Evolutionary conservation across 2,797 vertebrate species (phyloP).

Genomic region (Ciconia nigra): DNA sequence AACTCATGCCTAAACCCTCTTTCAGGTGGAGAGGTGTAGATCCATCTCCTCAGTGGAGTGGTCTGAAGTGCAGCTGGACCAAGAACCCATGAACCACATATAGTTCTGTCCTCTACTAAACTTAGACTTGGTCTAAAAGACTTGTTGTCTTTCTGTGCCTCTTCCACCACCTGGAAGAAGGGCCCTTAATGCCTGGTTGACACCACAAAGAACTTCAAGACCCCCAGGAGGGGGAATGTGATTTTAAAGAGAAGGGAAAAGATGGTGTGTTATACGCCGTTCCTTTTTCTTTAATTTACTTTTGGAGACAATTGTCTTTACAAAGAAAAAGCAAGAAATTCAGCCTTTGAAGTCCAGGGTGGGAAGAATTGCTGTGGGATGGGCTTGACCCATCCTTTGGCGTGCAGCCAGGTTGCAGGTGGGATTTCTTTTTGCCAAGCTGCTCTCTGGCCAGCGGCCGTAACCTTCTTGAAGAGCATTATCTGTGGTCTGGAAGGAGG

Average conservation of each 20-base stretch:
- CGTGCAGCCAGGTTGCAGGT: background rate
- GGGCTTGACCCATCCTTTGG: background rate
- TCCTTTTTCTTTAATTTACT: background rate
- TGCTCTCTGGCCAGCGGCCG: background rate
- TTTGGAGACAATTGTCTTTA: background rate
- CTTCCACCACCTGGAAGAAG: background rate
- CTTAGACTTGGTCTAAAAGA: background rate
- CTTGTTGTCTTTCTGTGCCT: background rate
- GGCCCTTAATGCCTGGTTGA: background rate
- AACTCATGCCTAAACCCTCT: background rate
- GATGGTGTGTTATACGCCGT: fast-evolving
- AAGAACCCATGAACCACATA: background rate
- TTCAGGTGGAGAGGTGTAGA: background rate
- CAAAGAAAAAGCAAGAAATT: background rate
- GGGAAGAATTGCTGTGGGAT: background rate
- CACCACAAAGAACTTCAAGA: background rate
- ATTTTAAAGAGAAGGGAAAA: background rate
- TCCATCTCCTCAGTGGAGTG: background rate
- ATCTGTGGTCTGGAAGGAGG: background rate
- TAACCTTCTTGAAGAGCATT: background rate
- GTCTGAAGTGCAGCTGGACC: background rate
- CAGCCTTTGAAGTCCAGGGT: fast-evolving
- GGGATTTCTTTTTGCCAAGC: background rate
- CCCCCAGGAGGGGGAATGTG: fast-evolving
- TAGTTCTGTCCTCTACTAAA: background rate